Conservation (phyloP, 2,888 invertebrate genomes). For the Nemotelus nigrinus region DNA sequence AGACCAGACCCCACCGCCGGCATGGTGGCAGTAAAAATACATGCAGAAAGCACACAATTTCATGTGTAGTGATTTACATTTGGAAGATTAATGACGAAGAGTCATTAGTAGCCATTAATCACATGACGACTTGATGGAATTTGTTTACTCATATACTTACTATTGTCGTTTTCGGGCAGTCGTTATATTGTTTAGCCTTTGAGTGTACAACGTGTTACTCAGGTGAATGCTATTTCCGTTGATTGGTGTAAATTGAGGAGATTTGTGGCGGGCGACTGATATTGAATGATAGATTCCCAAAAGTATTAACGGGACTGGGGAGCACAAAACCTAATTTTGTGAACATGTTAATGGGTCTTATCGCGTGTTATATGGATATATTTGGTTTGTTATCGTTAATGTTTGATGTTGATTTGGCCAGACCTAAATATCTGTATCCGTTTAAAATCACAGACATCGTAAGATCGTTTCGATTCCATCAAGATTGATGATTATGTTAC, state of each 20-base stretch:
- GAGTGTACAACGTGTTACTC: constrained; percentile 2
- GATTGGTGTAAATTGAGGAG: not conserved
- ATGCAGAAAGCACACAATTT: constrained; percentile 36
- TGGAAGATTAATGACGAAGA: constrained; percentile 46
- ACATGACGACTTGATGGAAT: constrained; percentile 17
- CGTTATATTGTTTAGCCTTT: not conserved
- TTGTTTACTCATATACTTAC: constrained; percentile 18
- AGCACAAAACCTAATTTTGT: no score
- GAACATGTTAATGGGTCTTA: no score
- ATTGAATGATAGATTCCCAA: no score
- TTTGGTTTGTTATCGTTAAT: no score
- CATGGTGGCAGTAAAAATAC: not conserved
- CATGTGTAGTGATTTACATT: constrained; percentile 43
- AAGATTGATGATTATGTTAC: no score
- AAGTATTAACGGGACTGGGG: no score
- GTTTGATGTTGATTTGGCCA: no score
- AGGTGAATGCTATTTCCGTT: constrained; percentile 16
- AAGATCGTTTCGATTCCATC: no score
- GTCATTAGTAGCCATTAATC: constrained; percentile 49
- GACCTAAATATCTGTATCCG: no score
- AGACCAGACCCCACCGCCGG: constrained; percentile 1
- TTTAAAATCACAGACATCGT: no score
- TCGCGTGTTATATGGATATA: no score
- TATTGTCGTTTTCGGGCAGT: not conserved
- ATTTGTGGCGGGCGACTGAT: no score